phyloP scores from a whole-genome alignment of 2,888 invertebrate genomes.

The Meteorus cinctellus region DNA sequence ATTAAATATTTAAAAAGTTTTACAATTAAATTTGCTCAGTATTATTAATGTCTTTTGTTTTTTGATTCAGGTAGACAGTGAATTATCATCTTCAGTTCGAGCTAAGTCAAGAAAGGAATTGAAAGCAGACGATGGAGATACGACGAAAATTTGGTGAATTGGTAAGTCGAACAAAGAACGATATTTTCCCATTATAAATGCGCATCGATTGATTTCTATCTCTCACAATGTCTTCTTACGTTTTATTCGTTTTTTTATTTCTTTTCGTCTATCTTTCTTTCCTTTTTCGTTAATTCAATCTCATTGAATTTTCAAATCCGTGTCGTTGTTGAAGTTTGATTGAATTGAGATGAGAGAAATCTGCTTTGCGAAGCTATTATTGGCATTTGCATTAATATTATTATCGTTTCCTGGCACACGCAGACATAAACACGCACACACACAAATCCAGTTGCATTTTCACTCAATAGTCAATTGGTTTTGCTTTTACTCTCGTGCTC shows the following conservation, averaged over 20 bases:
- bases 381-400: slow-evolving; percentile 23
- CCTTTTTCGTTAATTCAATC: background rate
- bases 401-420: background rate
- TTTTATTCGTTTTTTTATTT: background rate
- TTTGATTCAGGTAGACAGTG: background rate
- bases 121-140: background rate
- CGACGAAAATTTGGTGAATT: background rate
- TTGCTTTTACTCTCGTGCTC: background rate
- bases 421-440: background rate
- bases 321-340: slow-evolving; percentile 17
- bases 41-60: background rate
- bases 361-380: slow-evolving; percentile 14
- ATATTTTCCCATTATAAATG: slow-evolving; percentile 1
- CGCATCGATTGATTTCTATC: background rate
- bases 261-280: background rate
- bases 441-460: background rate
- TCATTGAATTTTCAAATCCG: background rate
- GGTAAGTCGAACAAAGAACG: background rate
- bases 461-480: slow-evolving; percentile 2
- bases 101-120: background rate
- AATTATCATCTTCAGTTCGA: background rate
- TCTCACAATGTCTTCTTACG: background rate
- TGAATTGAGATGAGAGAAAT: slow-evolving; percentile 8
- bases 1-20: no score
- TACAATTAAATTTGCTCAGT: no score